Evolutionary conservation across 2,113 vertebrate species (phyloP).

Genomic region (Pitta sordida): DNA sequence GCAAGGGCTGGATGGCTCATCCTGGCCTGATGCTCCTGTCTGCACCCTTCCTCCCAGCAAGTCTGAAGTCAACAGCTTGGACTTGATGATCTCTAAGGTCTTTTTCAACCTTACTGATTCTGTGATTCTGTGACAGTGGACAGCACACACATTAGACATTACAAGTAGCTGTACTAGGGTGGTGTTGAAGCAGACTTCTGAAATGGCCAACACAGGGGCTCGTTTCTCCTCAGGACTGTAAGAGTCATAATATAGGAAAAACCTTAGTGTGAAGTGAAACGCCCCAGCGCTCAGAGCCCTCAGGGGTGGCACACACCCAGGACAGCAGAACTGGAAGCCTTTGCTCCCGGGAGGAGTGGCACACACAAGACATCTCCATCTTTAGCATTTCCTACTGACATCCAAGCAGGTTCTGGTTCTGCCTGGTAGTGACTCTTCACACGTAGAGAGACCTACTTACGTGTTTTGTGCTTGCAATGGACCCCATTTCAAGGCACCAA

Average conservation of each 20-base stretch:
- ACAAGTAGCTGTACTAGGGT: rapidly evolving
- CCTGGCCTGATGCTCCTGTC: neutral
- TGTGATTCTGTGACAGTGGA: neutral
- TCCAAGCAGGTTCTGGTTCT: neutral
- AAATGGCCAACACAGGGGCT: neutral
- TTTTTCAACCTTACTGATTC: no score
- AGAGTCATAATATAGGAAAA: neutral
- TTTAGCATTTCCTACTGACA: neutral
- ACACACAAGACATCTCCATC: neutral
- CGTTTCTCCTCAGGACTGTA: rapidly evolving
- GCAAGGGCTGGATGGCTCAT: neutral
- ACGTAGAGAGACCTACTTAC: rapidly evolving
- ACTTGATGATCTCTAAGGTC: no score
- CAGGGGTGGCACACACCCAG: neutral
- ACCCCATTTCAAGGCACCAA: neutral
- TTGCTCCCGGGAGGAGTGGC: neutral
- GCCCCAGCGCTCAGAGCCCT: neutral
- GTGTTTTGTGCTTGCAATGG: neutral
- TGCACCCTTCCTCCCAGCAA: neutral
- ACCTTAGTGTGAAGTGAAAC: neutral
- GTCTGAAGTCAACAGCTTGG: no score
- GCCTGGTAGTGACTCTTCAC: neutral
- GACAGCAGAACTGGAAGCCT: neutral
- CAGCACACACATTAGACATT: rapidly evolving
- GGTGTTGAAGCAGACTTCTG: neutral